Evolutionary conservation across 2,888 invertebrate species (phyloP), one percentile per base, ranked within the genome.

Genomic region (Drosophila trichaetosa): DNA sequence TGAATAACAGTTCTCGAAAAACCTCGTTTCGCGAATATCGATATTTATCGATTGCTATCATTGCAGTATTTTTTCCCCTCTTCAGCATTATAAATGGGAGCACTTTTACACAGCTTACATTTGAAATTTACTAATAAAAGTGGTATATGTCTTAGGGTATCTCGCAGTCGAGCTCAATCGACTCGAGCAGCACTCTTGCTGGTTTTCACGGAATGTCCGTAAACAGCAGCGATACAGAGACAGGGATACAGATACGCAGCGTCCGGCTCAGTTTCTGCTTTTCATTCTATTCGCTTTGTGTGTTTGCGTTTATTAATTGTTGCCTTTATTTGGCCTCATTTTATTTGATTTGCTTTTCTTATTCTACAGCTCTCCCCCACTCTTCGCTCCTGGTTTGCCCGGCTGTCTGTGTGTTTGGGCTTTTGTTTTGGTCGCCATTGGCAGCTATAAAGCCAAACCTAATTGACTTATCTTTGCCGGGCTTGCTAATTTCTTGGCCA

Each of bases 391-490:
- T 24, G 24, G 11, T 51, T 48, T 21, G 13, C 24, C 16, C 11
- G 21, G 24, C 16, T 40, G 38, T 31, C 36, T 53, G 51, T 52
- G 63, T 64, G 65, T 63, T 66, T 66, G 71, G 73, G 75, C 72
- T 76, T 81, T 82, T 89, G 77, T 82, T 83, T 76, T 74, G 80
- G 82, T 75, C 84, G 74, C 84, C 74, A 77, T 74, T 77, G 79
- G 87, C 80, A 74, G 90, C 90, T 86, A 90, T 89, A 90, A 89
- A 90, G 89, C 90, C 89, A 89, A 89, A 90, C 90, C 89, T 89
- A 89, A 89, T 89, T 89, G 90, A 89, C 89, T 89, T 89, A 89
- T 89, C 89, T 90, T 80, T 79, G 89, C 76, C 79, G 89, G 87
- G 89, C 76, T 87, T 87, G 87, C 87, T 87, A 87, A 87, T 87